phyloP scores from a whole-genome alignment of 2,797 vertebrate species.

The Pipistrellus pygmaeus region DNA sequence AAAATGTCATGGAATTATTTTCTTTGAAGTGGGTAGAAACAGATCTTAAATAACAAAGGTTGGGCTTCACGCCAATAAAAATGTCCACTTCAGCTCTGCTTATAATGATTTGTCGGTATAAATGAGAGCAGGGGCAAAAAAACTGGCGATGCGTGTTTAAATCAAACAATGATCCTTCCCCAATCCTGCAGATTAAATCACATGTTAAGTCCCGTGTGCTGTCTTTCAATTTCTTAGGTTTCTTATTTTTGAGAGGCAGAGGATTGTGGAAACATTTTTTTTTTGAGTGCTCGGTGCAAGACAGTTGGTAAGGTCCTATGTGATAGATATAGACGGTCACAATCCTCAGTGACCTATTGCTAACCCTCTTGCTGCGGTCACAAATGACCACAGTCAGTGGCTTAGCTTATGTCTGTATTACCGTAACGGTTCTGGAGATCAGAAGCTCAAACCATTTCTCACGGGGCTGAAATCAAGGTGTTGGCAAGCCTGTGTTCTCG shows the following conservation, averaged over 20 bases:
- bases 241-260: neutral
- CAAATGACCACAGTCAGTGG: neutral
- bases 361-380: neutral
- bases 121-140: neutral
- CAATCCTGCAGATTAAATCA: neutral
- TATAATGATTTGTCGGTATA: conserved; percentile 37
- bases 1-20: conserved; percentile 30
- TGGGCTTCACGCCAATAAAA: conserved; percentile 19
- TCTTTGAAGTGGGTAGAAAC: conserved; percentile 58
- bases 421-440: neutral
- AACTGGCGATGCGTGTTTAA: neutral
- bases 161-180: neutral
- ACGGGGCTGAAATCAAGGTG: neutral
- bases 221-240: neutral
- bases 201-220: neutral
- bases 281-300: neutral
- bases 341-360: neutral
- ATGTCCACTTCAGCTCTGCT: conserved; percentile 41
- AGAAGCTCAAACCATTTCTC: neutral
- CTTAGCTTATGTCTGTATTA: neutral
- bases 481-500: neutral
- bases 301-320: neutral
- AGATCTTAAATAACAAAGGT: conserved; percentile 9
- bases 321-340: fast-evolving
- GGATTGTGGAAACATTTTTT: neutral